phyloP scores from a whole-genome alignment of 2,888 invertebrate genomes.

The Pseudococcus viburni region DNA sequence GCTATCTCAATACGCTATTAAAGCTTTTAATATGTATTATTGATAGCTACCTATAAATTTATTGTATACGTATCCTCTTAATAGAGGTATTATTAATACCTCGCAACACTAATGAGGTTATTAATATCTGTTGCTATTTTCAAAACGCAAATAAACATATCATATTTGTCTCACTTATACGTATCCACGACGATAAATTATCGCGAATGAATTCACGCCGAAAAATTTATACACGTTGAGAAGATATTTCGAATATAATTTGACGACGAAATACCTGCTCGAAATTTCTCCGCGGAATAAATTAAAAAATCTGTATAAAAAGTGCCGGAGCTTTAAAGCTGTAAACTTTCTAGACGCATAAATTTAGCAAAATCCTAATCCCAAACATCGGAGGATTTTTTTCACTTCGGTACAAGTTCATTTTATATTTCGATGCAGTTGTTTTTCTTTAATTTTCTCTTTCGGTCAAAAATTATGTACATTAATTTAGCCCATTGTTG shows the following conservation, averaged over 20 bases:
- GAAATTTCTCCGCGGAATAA: neutral
- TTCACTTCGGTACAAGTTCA: neutral
- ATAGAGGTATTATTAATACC: neutral
- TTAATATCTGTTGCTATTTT: constrained; percentile 5
- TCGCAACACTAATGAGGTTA: constrained; percentile 5
- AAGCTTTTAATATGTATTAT: constrained; percentile 16
- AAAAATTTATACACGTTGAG: neutral
- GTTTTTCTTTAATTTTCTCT: constrained; percentile 41
- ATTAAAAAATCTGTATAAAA: neutral
- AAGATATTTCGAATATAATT: too few species aligned
- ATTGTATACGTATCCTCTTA: neutral
- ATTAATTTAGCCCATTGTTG: constrained; percentile 38
- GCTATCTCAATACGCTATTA: neutral
- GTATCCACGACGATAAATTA: neutral
- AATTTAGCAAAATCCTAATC: neutral
- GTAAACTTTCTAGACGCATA: neutral
- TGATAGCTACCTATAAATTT: constrained; percentile 14
- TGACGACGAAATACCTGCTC: too few species aligned
- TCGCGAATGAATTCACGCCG: neutral
- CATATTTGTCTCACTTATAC: constrained; percentile 19
- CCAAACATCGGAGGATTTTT: neutral
- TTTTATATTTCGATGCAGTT: neutral
- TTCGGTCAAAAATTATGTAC: constrained; percentile 7
- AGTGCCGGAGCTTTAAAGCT: neutral
- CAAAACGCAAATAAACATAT: constrained; percentile 19